Base-by-base conservation (phyloP, 2,888 invertebrate species). In the Agonopterix alstromeriana region DNA sequence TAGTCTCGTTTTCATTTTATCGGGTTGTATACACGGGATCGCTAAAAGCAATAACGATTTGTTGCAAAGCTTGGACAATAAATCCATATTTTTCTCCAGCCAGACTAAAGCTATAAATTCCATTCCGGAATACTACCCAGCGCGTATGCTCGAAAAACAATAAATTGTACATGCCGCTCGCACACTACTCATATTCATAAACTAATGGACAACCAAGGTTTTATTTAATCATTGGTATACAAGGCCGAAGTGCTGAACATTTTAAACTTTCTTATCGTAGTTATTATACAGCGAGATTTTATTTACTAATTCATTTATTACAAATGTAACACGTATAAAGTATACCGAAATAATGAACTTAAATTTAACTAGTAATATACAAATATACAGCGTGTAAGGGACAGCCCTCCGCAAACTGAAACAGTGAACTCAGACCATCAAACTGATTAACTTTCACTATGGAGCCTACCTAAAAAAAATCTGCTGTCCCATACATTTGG, bases 71-170 rank as follows among this genome's bases (percentile, higher is more conserved):
- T 63, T 48, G 53, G 50, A 66, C 71, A 69, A 77, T 80, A 80
- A 78, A 77, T 77, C 72, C 68, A 77, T 79, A 80, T 82, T 81
- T 81, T 82, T 78, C 77, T 75, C 73, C 55, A 65, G 55, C 67
- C 70, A 67, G 74, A 70, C 75, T 70, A 65, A 65, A 65, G 75
- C 76, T 58, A 81, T 82, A 82, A 83, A 82, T 82, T 73, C 63
- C 61, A 65, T 67, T 67, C 66, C 65, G 71, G 68, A 67, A 73
- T 72, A 72, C 68, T 70, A 68, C 64, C 63, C 63, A 65, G 59
- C 59, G 72, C 72, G 72, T 73, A 74, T 78, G 77, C 67, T 76
- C 73, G 71, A 68, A 77, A 77, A 81, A 77, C 81, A 73, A 82
- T 82, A 82, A 82, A 83, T 82, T 73, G 63, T 58, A 62, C 67